phyloP scores from a whole-genome alignment of 2,888 invertebrate species.

The Ichneumon xanthorius region DNA sequence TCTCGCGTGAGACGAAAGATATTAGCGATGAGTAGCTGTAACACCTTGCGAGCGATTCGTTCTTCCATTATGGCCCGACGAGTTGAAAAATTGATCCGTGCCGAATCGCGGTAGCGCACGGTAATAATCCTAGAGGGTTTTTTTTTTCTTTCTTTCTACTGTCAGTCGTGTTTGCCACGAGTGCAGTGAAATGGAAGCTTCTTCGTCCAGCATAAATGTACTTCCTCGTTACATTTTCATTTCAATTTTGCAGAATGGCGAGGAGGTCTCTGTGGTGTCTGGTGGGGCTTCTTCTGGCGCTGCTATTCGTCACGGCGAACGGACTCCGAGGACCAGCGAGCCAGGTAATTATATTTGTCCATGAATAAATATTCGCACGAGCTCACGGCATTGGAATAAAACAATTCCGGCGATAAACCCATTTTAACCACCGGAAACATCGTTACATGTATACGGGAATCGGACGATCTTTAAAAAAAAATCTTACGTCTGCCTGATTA shows the following conservation, averaged over 20 bases:
- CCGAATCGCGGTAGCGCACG: conserved; percentile 34
- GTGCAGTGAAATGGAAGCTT: neutral
- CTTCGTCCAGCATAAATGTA: neutral
- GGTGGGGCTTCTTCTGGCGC: conserved; percentile 73
- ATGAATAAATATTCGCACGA: too few species aligned
- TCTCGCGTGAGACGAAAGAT: conserved; percentile 46
- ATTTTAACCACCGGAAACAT: conserved; percentile 72
- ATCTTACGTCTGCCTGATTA: conserved; percentile 70
- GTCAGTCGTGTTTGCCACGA: neutral
- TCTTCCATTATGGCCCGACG: conserved; percentile 55
- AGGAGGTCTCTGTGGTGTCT: conserved; percentile 76
- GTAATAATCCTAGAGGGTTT: neutral
- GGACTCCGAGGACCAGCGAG: conserved; percentile 75
- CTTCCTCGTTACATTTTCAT: conserved; percentile 12
- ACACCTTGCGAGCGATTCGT: conserved; percentile 38
- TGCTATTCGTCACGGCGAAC: conserved; percentile 75
- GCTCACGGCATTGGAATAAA: neutral
- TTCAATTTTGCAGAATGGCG: conserved; percentile 76
- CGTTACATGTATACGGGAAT: conserved; percentile 67
- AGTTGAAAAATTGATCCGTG: conserved; percentile 61
- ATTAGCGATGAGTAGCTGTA: conserved; percentile 22
- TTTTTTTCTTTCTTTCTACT: neutral
- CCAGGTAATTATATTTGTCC: conserved; percentile 72
- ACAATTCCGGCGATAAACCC: conserved; percentile 15
- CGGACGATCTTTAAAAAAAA: conserved; percentile 60